These are phyloP conservation scores for Rhabdophis nuchalis DNA, from an alignment of 2,797 vertebrate genomes.

Conservation along the genomic window DNA sequence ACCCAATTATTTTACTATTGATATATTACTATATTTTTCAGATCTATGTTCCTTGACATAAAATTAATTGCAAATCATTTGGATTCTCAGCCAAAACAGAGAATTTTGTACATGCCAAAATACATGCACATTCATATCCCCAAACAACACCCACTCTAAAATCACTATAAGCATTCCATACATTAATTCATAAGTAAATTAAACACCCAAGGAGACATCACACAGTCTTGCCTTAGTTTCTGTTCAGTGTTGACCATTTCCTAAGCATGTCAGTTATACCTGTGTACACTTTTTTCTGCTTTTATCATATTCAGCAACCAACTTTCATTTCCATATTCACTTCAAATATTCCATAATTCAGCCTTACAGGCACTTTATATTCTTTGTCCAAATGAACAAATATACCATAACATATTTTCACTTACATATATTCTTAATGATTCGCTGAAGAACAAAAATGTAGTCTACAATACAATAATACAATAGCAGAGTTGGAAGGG, in stretches of 20 bases:
- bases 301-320: neutral
- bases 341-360: neutral
- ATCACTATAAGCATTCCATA: neutral
- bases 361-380: neutral
- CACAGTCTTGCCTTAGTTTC: neutral
- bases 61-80: neutral
- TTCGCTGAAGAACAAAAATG: neutral
- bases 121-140: neutral
- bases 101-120: neutral
- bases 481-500: no score
- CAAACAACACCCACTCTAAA: neutral
- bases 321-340: neutral
- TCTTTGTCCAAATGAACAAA: neutral
- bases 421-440: neutral
- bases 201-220: neutral
- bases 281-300: neutral
- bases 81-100: neutral
- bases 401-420: neutral
- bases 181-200: neutral
- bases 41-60: neutral
- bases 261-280: neutral
- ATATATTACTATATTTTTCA: neutral
- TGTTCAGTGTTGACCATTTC: neutral
- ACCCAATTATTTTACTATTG: neutral
- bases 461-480: no score